phyloP scores from a whole-genome alignment of 1,140 invertebrate genomes.

The Drosophila guanche region DNA sequence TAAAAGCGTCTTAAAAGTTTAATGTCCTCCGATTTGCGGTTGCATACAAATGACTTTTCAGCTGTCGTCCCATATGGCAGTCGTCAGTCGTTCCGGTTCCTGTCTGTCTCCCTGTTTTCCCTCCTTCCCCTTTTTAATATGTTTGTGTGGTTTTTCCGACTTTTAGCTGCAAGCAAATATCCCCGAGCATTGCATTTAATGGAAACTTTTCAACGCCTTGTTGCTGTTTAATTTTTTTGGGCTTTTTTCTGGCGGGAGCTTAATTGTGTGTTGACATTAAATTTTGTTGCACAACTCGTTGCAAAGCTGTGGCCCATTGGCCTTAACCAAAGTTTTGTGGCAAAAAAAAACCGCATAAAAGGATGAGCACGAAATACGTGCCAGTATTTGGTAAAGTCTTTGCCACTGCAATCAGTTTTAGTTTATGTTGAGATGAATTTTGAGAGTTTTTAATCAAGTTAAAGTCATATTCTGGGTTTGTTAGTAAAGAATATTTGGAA shows the following conservation, averaged over 20 bases:
- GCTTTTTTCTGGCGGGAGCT: slow-evolving; percentile 7
- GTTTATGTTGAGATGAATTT: background rate
- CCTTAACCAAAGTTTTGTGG: slow-evolving; percentile 15
- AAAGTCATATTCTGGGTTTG: too few species aligned
- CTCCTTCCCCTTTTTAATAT: background rate
- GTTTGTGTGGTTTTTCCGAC: slow-evolving; percentile 4
- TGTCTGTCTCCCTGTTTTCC: slow-evolving; percentile 8
- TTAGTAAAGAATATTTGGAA: too few species aligned
- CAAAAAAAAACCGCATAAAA: slow-evolving; percentile 5
- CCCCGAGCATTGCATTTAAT: slow-evolving; percentile 26
- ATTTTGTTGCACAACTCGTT: slow-evolving; percentile 31
- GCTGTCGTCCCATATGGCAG: slow-evolving; percentile 19
- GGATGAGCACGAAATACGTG: background rate
- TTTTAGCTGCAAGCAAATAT: slow-evolving; percentile 24
- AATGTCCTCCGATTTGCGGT: slow-evolving; percentile 69
- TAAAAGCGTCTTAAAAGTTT: slow-evolving; percentile 79
- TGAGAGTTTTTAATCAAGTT: too few species aligned
- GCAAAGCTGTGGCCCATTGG: background rate
- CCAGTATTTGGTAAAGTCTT: slow-evolving; percentile 1
- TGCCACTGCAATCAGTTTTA: slow-evolving; percentile 15
- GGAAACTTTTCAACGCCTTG: slow-evolving; percentile 11
- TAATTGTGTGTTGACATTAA: slow-evolving; percentile 43
- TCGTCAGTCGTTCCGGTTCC: slow-evolving; percentile 19
- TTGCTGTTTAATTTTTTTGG: too few species aligned
- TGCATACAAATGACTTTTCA: slow-evolving; percentile 71